A percentile compares a stretch with the other conserved stretches of the same genome.
phyloP scores from a whole-genome alignment of 1,140 invertebrate genomes.

The Coelopa frigida region DNA sequence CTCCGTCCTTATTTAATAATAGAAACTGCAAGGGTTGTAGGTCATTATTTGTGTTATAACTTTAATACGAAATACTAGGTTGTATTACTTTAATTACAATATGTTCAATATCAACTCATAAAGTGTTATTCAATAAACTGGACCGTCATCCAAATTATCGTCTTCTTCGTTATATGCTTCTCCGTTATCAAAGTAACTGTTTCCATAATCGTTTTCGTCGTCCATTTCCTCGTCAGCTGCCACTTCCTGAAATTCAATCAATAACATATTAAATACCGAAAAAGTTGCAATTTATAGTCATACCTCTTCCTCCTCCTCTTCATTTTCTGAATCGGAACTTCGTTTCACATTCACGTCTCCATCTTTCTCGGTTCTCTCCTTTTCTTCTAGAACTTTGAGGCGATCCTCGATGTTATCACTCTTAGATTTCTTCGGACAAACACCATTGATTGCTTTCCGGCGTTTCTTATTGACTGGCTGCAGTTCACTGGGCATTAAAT shows the following conservation, averaged over 20 bases:
- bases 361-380: conserved; percentile 52
- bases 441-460: conserved; percentile 8
- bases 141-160: conserved; percentile 75
- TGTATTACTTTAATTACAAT: too few species aligned
- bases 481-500: conserved; percentile 51
- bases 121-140: conserved; percentile 54
- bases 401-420: conserved; percentile 34
- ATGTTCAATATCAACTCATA: too few species aligned
- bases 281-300: conserved; percentile 20
- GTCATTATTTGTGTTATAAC: conserved; percentile 4
- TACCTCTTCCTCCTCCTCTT: conserved; percentile 46
- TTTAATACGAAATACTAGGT: background rate
- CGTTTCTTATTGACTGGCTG: conserved; percentile 39
- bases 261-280: conserved; percentile 28
- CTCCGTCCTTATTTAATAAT: too few species aligned
- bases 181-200: conserved; percentile 82
- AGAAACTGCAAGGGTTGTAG: background rate
- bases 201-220: conserved; percentile 70
- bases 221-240: conserved; percentile 61
- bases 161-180: conserved; percentile 80
- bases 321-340: conserved; percentile 49
- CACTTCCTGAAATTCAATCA: conserved; percentile 38
- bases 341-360: conserved; percentile 46
- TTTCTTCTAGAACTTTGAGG: conserved; percentile 50
- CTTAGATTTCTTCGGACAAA: conserved; percentile 20